Evolutionary conservation across 2,797 vertebrate genomes (phyloP), one percentile per base, ranked within the genome.

Genomic region (Micrastur ruficollis): DNA sequence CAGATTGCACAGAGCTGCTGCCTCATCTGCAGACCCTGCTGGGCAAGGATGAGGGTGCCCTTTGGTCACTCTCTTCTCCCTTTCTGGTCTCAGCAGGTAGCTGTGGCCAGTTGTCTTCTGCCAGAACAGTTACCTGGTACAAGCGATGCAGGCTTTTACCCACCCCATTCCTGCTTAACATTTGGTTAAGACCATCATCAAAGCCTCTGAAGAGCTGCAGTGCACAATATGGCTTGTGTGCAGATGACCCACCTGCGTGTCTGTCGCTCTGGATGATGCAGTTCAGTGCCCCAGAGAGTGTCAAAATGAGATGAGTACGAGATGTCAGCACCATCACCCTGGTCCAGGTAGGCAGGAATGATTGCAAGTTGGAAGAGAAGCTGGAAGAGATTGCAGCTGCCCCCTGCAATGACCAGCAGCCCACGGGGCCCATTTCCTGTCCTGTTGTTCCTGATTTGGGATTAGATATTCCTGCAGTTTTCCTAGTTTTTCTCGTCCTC

Each of bases 131-230:
- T 23, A 23, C 12, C 23, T 20, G 23, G 14, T 27, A 23, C 32
- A 3, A 27, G 53, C 3, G 3, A 19, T n/a, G 53, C 40, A 19
- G 46, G 31, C 18, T 65, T 50, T 32, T 22, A 21, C 27, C 44
- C 15, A 12, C 66, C 38, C 36, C 14, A 1, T 12, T 65, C 27
- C 81, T 40, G 29, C 18, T 38, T 5, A 40, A 47, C 14, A 0
- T 55, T 40, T 36, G 46, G 6, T 11, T 34, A 21, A 8, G n/a
- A 9, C 15, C 23, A 1, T n/a, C 2, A 2, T 44, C 8, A 8
- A 47, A 91, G 49, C 56, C 42, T 32, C 46, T 32, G 68, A 27
- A 53, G 67, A 55, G 34, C 47, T 36, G 34, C 26, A 13, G 40
- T 23, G 44, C 19, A 23, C 46, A 47, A 29, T 25, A 14, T 3